These are phyloP conservation scores for Slavum lentiscoides DNA, from an alignment of 2,888 invertebrate species.

Conservation along the genomic window DNA sequence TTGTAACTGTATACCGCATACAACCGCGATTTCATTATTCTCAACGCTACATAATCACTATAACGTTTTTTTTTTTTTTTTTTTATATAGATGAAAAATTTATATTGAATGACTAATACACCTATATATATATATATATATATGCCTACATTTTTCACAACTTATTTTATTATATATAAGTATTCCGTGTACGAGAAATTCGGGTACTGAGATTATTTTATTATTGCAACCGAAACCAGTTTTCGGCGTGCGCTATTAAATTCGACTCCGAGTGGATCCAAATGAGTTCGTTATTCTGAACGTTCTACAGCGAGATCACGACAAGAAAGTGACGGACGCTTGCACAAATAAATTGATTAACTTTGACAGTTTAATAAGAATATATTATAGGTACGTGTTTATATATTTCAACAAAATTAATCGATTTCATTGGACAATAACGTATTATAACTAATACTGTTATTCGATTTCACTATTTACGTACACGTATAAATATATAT, in stretches of 20 bases:
- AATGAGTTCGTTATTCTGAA: not conserved
- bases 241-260: slow-evolving; percentile 16
- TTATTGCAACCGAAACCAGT: slow-evolving; percentile 12
- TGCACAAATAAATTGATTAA: slow-evolving; percentile 15
- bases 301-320: slow-evolving; percentile 26
- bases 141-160: not conserved
- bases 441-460: too few species aligned
- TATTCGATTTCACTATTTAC: not conserved
- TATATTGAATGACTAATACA: too few species aligned
- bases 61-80: not conserved
- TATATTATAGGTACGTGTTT: not conserved
- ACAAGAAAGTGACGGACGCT: slow-evolving; percentile 12
- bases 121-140: not conserved
- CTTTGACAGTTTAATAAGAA: not conserved
- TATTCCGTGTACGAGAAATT: too few species aligned
- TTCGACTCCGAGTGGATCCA: slow-evolving; percentile 2
- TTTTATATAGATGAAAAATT: too few species aligned
- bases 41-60: not conserved
- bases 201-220: not conserved
- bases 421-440: not conserved
- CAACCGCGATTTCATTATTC: too few species aligned
- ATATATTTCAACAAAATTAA: not conserved
- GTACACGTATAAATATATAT: too few species aligned
- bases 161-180: too few species aligned
- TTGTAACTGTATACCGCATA: too few species aligned